Percentiles rank a stretch among this genome's conserved stretches.
Evolutionary conservation across 2,797 vertebrate species (phyloP).

Genomic region (Natrix natrix): DNA sequence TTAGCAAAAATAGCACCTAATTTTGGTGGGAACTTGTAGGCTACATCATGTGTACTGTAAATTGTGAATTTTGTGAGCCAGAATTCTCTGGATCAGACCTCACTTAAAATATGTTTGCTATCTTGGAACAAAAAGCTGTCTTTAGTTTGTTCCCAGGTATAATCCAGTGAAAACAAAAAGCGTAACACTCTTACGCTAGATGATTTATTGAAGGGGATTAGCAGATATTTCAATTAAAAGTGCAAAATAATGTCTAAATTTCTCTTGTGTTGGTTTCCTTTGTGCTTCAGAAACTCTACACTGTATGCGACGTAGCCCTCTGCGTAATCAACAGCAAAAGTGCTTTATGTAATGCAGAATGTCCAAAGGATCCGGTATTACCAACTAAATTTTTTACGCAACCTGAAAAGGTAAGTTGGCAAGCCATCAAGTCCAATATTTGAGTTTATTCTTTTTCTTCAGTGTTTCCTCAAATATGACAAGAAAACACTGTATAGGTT

Average conservation of each 20-base stretch:
- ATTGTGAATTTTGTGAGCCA: background rate
- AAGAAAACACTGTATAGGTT: background rate
- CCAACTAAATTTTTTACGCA: conserved; percentile 92
- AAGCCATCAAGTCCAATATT: background rate
- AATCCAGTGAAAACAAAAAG: background rate
- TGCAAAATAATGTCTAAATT: background rate
- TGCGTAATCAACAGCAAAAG: conserved; percentile 98
- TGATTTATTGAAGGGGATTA: background rate
- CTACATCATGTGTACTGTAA: background rate
- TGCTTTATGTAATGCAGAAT: conserved; percentile 93
- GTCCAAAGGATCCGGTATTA: conserved; percentile 91
- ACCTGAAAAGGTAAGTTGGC: conserved; percentile 87
- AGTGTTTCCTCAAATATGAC: background rate
- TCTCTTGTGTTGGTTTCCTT: conserved; percentile 7
- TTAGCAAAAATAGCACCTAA: background rate
- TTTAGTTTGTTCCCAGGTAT: conserved; percentile 13
- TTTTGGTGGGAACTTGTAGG: background rate
- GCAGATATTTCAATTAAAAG: background rate
- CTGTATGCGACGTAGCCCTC: conserved; percentile 94
- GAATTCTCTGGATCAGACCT: conserved; percentile 1
- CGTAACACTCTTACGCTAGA: background rate
- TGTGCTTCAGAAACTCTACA: conserved; percentile 88
- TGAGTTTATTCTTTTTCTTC: conserved; percentile 29
- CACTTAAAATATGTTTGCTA: background rate
- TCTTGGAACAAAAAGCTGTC: accelerated